Evolutionary conservation across 37 sponge, comb jelly and placozoan genomes (phyloP).

Genomic region (Spongilla lacustris): DNA sequence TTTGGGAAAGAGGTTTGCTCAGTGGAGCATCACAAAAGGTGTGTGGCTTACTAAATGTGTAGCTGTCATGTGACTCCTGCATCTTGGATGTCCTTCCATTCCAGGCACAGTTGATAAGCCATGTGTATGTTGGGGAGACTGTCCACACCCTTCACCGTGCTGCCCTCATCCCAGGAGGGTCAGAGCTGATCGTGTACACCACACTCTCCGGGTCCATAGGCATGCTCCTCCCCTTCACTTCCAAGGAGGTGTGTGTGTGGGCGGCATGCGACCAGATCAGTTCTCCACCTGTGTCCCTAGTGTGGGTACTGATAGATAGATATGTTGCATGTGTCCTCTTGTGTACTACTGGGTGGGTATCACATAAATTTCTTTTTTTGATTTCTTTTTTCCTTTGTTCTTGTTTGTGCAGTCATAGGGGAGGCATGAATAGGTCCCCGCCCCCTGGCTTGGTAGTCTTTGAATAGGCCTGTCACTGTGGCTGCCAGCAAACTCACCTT

Average conservation of each 20-base stretch:
- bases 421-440: too few relatives aligned
- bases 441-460: background rate
- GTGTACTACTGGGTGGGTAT: too few relatives aligned
- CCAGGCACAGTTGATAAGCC: conserved; percentile 79
- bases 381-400: too few relatives aligned
- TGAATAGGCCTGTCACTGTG: background rate
- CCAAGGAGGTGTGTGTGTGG: conserved; percentile 70
- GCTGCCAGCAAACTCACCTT: too few relatives aligned
- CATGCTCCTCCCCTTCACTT: conserved; percentile 95
- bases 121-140: conserved; percentile 92
- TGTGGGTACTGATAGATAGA: too few relatives aligned
- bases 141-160: conserved; percentile 88
- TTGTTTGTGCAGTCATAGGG: too few relatives aligned
- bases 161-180: conserved; percentile 97
- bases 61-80: background rate
- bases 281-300: background rate
- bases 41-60: background rate
- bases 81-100: background rate
- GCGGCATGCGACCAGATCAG: background rate
- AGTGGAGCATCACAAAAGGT: conserved; percentile 98
- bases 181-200: conserved; percentile 91
- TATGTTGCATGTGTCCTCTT: too few relatives aligned
- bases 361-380: too few relatives aligned
- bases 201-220: conserved; percentile 95
- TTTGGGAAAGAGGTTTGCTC: conserved; percentile 97